Percentiles rank a stretch among this genome's conserved stretches.
These are phyloP conservation scores for Amyelois transitella DNA, from an alignment of 1,140 invertebrate species.

Conservation along the genomic window DNA sequence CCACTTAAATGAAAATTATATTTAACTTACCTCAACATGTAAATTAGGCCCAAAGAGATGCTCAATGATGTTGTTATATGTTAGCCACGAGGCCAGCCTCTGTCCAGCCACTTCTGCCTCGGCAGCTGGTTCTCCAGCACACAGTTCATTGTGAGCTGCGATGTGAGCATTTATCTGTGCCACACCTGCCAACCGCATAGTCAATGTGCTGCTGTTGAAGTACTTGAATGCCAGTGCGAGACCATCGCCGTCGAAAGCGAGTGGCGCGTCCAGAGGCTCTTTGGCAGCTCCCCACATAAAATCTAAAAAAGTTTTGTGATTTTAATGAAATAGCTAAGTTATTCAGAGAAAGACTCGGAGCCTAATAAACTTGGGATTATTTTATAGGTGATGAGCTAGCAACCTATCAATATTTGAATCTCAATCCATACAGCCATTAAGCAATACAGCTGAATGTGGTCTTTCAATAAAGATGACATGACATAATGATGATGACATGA, in stretches of 20 bases:
- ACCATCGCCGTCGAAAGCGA: slow-evolving; percentile 92
- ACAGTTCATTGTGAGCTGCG: slow-evolving; percentile 91
- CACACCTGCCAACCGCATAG: slow-evolving; percentile 91
- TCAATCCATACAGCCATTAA: no score
- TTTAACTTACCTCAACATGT: slow-evolving; percentile 86
- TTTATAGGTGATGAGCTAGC: background rate
- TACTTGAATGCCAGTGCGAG: slow-evolving; percentile 95
- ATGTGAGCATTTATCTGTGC: slow-evolving; percentile 97
- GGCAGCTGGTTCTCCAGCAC: slow-evolving; percentile 88
- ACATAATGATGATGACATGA: no score
- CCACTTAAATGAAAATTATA: slow-evolving; percentile 3
- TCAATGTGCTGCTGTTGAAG: slow-evolving; percentile 93
- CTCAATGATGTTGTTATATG: slow-evolving; percentile 93
- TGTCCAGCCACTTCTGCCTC: slow-evolving; percentile 90
- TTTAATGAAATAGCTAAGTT: no score
- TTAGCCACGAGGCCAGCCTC: slow-evolving; percentile 90
- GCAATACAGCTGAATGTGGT: no score
- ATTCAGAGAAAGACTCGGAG: no score
- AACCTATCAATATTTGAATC: no score
- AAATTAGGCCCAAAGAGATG: slow-evolving; percentile 97
- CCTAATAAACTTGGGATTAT: background rate
- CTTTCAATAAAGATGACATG: no score
- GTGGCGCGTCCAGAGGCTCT: slow-evolving; percentile 89
- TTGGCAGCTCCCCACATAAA: slow-evolving; percentile 96
- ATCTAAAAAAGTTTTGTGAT: slow-evolving; percentile 74